These are phyloP conservation scores for Alethe castanea DNA, from an alignment of 2,113 vertebrate species.

Conservation along the genomic window DNA sequence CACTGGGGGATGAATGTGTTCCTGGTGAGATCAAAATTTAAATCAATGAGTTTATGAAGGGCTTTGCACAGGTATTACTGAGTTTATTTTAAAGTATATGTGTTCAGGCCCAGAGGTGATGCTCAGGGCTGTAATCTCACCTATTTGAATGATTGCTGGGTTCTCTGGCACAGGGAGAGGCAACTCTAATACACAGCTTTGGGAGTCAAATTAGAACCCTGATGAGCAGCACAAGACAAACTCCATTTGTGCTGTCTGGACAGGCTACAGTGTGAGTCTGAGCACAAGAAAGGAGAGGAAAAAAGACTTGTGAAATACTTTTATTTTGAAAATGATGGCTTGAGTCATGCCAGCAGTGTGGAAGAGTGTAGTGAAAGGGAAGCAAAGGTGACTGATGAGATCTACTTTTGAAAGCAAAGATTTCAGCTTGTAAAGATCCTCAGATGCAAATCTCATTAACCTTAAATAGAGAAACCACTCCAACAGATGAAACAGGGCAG, in stretches of 20 bases:
- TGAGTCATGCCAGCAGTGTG: neutral
- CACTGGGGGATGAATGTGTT: neutral
- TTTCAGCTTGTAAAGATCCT: neutral
- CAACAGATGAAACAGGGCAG: neutral
- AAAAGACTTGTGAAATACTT: neutral
- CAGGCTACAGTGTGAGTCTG: neutral
- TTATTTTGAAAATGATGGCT: neutral
- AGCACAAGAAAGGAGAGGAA: neutral
- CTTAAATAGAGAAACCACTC: neutral
- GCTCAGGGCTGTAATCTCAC: neutral
- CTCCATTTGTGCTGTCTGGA: neutral
- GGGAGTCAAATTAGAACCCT: neutral
- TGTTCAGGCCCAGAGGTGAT: neutral
- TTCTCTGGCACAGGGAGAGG: neutral
- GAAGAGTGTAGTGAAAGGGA: neutral
- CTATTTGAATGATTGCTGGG: neutral
- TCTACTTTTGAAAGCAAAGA: conserved; percentile 1
- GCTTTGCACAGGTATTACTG: neutral
- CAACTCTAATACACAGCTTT: neutral
- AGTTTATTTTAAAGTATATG: neutral
- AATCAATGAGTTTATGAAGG: neutral
- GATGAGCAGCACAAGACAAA: neutral
- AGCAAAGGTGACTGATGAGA: neutral
- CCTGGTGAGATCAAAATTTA: neutral
- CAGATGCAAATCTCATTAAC: conserved; percentile 22